Conservation (phyloP, 2,888 invertebrate species). For the Sphinx pinastri region DNA sequence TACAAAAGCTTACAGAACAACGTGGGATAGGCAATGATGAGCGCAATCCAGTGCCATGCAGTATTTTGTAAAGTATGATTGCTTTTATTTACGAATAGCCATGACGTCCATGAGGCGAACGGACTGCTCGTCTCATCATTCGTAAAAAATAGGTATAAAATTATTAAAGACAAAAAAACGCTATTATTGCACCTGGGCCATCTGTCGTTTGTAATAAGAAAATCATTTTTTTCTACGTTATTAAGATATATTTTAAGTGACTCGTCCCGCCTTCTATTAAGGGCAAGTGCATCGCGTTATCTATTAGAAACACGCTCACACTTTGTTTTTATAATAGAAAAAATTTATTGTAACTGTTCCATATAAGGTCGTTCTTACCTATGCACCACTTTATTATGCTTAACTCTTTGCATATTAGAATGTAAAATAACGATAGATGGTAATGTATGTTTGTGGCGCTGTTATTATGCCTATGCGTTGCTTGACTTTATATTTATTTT, state of each 20-base stretch:
- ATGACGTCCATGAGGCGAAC: too few species aligned
- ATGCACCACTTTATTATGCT: constrained; percentile 19
- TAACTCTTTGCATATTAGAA: constrained; percentile 6
- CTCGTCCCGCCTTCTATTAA: constrained; percentile 9
- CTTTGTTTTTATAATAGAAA: constrained; percentile 15
- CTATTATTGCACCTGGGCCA: too few species aligned
- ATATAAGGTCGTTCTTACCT: constrained; percentile 7
- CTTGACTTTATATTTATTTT: not conserved
- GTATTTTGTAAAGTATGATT: too few species aligned
- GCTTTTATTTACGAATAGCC: too few species aligned
- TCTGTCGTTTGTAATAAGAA: not conserved
- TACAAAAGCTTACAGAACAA: too few species aligned
- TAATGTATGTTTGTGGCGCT: not conserved
- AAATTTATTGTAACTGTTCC: constrained; percentile 10
- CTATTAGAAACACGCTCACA: constrained; percentile 6
- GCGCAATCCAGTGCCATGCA: too few species aligned
- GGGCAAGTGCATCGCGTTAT: not conserved
- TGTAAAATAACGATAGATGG: not conserved
- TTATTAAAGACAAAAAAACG: too few species aligned
- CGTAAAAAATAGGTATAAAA: too few species aligned
- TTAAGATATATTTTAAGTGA: constrained; percentile 3
- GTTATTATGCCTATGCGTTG: not conserved
- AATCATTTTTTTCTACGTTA: not conserved
- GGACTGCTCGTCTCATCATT: too few species aligned
- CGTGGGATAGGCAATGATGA: too few species aligned